Percentiles rank a stretch among this genome's conserved stretches.
Evolutionary conservation across 2,113 vertebrate genomes (phyloP).

Genomic region (Mastomys coucha): DNA sequence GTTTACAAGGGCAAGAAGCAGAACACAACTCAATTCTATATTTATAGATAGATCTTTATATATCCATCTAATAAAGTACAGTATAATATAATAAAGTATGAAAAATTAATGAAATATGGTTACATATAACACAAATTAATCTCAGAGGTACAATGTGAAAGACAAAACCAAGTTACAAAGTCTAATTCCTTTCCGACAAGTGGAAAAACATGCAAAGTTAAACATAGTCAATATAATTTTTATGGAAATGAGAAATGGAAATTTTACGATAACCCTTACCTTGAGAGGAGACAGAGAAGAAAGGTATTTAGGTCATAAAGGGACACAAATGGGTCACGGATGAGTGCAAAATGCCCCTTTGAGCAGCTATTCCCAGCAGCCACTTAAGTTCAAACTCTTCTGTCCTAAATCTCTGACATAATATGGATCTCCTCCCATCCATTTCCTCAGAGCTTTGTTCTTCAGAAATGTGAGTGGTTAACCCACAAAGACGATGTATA

Average conservation of each 20-base stretch:
- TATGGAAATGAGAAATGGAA: constrained; percentile 1
- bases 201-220: not conserved
- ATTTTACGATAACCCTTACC: not conserved
- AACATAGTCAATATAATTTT: not conserved
- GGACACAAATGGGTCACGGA: no score
- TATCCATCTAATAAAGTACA: not conserved
- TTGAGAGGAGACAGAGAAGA: not conserved
- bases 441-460: not conserved
- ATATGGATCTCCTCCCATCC: not conserved
- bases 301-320: not conserved
- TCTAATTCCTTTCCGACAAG: not conserved
- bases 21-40: not conserved
- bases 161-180: constrained; percentile 17
- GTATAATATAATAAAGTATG: not conserved
- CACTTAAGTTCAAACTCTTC: not conserved
- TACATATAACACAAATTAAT: not conserved
- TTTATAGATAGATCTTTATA: not conserved
- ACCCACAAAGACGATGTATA: not conserved
- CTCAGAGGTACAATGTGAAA: not conserved
- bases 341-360: not conserved
- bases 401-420: not conserved
- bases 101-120: constrained; percentile 30
- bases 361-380: not conserved
- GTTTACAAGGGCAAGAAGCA: not conserved
- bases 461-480: not conserved